Conservation (phyloP, 2,797 vertebrate genomes). For the Falco novaeseelandiae region DNA sequence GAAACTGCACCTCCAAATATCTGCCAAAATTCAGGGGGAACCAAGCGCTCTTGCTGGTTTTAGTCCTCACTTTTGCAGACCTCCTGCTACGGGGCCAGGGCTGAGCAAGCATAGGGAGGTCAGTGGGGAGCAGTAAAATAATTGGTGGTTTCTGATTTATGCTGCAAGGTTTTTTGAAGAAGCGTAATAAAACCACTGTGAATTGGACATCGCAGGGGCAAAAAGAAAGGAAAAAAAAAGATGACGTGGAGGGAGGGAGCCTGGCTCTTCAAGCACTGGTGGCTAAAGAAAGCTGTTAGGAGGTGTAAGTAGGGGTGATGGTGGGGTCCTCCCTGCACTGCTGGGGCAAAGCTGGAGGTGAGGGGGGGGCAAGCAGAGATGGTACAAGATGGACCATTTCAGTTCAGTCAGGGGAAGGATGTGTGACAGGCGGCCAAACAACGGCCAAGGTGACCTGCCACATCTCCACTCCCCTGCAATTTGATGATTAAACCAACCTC, state of each 20-base stretch:
- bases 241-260: neutral
- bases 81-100: neutral
- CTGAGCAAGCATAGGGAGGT: neutral
- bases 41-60: neutral
- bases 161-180: fast-evolving
- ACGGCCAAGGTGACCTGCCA: neutral
- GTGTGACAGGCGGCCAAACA: neutral
- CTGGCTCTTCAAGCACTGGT: fast-evolving
- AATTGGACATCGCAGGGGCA: neutral
- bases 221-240: neutral
- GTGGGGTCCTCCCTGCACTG: neutral
- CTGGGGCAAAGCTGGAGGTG: neutral
- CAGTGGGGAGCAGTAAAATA: neutral
- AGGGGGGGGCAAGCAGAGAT: too few species aligned
- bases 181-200: neutral
- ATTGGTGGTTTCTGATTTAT: neutral
- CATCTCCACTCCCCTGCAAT: neutral
- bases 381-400: neutral
- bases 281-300: neutral
- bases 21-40: neutral
- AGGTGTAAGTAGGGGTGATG: neutral
- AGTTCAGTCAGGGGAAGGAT: neutral
- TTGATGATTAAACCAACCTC: neutral
- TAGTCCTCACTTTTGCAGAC: neutral
- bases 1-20: neutral